These are phyloP conservation scores for Drosophila multiciliata DNA, from an alignment of 2,888 invertebrate species.

Conservation along the genomic window DNA sequence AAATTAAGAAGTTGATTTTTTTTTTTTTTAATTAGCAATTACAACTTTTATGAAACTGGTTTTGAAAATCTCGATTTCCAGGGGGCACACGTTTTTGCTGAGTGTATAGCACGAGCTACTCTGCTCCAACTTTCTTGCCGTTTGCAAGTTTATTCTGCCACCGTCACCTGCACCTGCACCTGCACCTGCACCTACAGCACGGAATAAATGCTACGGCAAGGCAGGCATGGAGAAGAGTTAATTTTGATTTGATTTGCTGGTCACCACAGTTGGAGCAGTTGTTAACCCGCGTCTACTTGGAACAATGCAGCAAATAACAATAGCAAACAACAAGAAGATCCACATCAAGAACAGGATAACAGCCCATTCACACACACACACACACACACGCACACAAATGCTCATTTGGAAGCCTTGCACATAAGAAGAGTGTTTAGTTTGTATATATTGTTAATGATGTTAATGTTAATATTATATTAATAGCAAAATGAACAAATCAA, in stretches of 20 bases:
- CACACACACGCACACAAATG: background rate
- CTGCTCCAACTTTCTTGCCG: background rate
- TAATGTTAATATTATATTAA: background rate
- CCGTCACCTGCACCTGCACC: conserved; percentile 30
- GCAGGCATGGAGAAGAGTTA: conserved; percentile 42
- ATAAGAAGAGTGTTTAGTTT: background rate
- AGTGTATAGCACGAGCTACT: background rate
- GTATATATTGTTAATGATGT: background rate
- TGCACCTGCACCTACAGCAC: conserved; percentile 27
- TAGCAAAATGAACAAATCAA: background rate
- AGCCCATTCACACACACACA: background rate
- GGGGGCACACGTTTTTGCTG: background rate
- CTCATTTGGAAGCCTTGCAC: conserved; percentile 1
- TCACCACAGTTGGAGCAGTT: conserved; percentile 3
- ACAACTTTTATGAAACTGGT: background rate
- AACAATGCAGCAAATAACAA: conserved; percentile 19
- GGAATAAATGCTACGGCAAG: conserved; percentile 21
- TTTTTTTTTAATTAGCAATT: background rate
- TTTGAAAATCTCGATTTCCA: background rate
- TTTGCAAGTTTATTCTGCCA: conserved; percentile 13
- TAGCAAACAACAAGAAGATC: conserved; percentile 8
- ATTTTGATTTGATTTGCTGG: conserved; percentile 24
- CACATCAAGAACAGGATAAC: conserved; percentile 4
- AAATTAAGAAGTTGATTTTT: background rate
- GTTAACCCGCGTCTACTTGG: conserved; percentile 15